These are phyloP conservation scores for Varecia variegata DNA, from an alignment of 2,797 vertebrate species.

Conservation along the genomic window DNA sequence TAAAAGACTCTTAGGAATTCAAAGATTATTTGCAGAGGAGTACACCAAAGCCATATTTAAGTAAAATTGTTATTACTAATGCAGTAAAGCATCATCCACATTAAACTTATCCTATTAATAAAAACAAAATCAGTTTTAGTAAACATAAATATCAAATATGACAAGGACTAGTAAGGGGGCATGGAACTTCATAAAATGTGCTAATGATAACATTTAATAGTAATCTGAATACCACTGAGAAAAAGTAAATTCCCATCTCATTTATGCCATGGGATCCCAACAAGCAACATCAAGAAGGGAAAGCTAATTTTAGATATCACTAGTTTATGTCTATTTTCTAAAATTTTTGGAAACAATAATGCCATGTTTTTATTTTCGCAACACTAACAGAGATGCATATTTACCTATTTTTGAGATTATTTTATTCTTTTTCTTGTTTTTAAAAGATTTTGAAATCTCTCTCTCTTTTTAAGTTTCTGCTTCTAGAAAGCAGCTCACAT, in stretches of 20 bases:
- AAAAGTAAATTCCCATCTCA: neutral
- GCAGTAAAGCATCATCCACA: neutral
- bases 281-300: neutral
- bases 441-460: neutral
- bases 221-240: neutral
- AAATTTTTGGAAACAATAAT: neutral
- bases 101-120: constrained; percentile 58
- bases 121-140: constrained; percentile 59
- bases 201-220: constrained; percentile 11
- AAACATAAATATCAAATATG: constrained; percentile 64
- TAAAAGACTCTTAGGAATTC: constrained; percentile 71
- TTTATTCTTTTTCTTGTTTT: neutral
- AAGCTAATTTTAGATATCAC: neutral
- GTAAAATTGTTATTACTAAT: constrained; percentile 64
- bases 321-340: neutral
- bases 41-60: constrained; percentile 63
- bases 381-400: neutral
- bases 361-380: neutral
- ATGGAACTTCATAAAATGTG: constrained; percentile 23
- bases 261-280: neutral
- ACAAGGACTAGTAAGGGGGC: neutral
- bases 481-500: neutral
- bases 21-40: constrained; percentile 65
- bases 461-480: neutral
- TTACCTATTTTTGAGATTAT: neutral